Conservation (phyloP, 2,888 invertebrate genomes). For the Tupiocoris notatus region DNA sequence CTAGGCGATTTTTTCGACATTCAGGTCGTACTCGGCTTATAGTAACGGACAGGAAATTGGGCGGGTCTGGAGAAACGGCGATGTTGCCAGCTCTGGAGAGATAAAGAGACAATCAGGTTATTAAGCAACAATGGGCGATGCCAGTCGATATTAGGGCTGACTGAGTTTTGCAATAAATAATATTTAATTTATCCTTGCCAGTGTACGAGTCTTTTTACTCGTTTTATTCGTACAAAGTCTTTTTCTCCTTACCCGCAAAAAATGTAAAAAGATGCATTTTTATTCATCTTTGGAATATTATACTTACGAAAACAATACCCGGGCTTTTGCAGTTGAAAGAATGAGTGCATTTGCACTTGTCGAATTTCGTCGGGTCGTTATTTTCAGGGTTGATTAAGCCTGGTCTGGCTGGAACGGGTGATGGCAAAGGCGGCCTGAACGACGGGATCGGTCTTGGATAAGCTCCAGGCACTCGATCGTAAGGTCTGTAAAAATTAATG, state of each 20-base stretch:
- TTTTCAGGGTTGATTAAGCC: constrained; percentile 46
- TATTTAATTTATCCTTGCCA: too few species aligned
- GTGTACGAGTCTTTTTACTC: neutral
- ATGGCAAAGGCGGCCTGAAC: constrained; percentile 49
- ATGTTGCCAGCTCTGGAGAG: too few species aligned
- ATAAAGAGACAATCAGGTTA: too few species aligned
- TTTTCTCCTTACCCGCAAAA: too few species aligned
- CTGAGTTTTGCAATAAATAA: too few species aligned
- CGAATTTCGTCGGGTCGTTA: constrained; percentile 51
- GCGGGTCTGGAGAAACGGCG: too few species aligned
- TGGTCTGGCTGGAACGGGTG: constrained; percentile 45
- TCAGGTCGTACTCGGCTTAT: too few species aligned
- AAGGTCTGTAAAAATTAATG: constrained; percentile 12
- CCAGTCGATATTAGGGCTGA: too few species aligned
- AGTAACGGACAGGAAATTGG: too few species aligned
- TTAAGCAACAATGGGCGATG: too few species aligned
- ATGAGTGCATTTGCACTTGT: constrained; percentile 59
- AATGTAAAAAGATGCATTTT: neutral
- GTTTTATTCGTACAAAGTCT: neutral
- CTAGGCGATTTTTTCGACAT: too few species aligned
- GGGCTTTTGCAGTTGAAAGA: constrained; percentile 60
- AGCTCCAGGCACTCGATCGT: neutral
- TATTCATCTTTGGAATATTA: neutral
- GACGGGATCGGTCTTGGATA: constrained; percentile 14
- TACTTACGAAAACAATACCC: constrained; percentile 58